phyloP scores from a whole-genome alignment of 2,888 invertebrate genomes.

The Ophraella communa region DNA sequence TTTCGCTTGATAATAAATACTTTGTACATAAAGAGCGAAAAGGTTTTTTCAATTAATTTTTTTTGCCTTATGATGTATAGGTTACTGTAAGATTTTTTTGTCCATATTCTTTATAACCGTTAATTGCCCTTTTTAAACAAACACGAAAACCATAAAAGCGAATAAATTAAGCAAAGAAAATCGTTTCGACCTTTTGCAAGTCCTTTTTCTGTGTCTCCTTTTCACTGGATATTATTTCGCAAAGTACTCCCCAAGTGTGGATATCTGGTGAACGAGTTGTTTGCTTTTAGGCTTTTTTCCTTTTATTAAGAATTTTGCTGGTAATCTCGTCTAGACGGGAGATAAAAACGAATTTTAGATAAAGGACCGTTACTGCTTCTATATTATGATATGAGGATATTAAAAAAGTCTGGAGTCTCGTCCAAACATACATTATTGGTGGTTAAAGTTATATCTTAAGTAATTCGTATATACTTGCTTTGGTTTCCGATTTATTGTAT shows the following conservation, averaged over 20 bases:
- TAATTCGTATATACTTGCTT: no score
- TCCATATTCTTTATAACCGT: not conserved
- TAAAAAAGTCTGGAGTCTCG: not conserved
- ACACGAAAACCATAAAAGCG: not conserved
- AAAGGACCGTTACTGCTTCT: not conserved
- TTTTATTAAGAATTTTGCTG: not conserved
- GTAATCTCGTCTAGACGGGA: slow-evolving; percentile 3
- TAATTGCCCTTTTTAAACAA: not conserved
- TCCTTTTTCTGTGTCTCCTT: not conserved
- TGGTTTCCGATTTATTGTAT: no score
- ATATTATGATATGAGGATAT: not conserved
- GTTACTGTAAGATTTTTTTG: no score
- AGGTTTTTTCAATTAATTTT: no score
- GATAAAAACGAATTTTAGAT: not conserved
- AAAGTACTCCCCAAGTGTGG: not conserved
- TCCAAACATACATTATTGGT: no score
- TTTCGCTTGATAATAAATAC: no score
- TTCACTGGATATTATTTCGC: not conserved
- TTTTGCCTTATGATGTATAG: no score
- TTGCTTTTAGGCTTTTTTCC: not conserved
- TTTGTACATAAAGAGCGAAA: no score
- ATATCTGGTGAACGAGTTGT: not conserved
- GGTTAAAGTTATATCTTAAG: no score
- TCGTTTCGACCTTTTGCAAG: not conserved
- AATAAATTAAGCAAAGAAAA: not conserved